phyloP scores from a whole-genome alignment of 2,113 vertebrate genomes.

The Garra rufa region DNA sequence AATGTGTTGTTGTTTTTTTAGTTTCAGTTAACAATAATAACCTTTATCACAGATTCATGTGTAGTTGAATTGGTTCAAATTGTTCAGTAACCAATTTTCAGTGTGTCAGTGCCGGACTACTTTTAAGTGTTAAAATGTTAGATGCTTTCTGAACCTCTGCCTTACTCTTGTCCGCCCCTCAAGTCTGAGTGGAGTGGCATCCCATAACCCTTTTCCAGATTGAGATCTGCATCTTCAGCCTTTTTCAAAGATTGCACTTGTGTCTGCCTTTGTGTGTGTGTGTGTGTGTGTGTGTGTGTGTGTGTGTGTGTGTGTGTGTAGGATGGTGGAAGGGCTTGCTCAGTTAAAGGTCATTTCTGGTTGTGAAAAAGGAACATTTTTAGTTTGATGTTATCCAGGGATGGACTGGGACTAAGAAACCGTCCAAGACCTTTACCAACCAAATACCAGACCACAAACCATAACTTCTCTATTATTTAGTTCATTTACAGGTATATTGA shows the following conservation, averaged over 20 bases:
- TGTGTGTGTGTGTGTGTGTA: too few species aligned
- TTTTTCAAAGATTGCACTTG: conserved; percentile 46
- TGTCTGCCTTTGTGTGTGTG: too few species aligned
- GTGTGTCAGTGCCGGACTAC: neutral
- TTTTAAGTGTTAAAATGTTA: neutral
- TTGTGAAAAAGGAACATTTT: neutral
- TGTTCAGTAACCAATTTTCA: neutral
- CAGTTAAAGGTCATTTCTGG: neutral
- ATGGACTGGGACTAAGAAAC: neutral
- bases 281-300: too few species aligned
- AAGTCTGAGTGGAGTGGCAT: conserved; percentile 12
- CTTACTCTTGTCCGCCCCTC: neutral
- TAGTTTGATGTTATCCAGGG: neutral
- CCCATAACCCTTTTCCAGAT: conserved; percentile 18
- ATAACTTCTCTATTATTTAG: neutral
- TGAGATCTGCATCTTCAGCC: conserved; percentile 10
- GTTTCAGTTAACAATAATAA: too few species aligned
- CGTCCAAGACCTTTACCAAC: neutral
- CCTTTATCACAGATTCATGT: neutral
- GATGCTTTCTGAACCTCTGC: neutral
- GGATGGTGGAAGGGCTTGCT: neutral
- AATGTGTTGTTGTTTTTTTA: too few species aligned
- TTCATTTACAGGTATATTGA: neutral
- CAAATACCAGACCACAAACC: conserved; percentile 4
- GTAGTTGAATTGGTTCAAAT: neutral